Evolutionary conservation across 2,113 vertebrate species (phyloP).

Genomic region (Leptosomus discolor): DNA sequence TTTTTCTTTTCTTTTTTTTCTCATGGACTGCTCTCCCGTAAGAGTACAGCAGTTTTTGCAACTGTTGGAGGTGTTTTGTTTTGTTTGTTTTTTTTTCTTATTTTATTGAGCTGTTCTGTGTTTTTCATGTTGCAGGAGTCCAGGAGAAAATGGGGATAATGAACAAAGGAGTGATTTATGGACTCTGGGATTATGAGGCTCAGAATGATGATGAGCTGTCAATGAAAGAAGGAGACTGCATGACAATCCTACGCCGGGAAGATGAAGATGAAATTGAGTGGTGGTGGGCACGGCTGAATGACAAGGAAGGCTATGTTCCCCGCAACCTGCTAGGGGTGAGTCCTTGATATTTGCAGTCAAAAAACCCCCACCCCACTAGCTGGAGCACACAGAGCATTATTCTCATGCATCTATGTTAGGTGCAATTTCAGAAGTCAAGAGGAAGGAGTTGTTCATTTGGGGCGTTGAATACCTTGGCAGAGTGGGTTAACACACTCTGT

Average conservation of each 20-base stretch:
- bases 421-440: neutral
- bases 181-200: conserved; percentile 88
- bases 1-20: neutral
- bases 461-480: neutral
- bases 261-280: conserved; percentile 92
- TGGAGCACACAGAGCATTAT: neutral
- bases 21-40: neutral
- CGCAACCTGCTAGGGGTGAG: conserved; percentile 95
- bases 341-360: neutral
- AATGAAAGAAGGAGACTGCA: conserved; percentile 91
- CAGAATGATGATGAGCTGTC: conserved; percentile 86
- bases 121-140: conserved; percentile 77
- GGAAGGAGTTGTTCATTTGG: neutral
- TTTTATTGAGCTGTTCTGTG: neutral
- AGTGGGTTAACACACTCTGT: neutral
- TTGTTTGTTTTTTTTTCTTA: neutral
- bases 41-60: neutral
- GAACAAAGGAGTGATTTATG: conserved; percentile 95
- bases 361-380: accelerated
- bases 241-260: conserved; percentile 88
- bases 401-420: neutral
- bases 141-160: conserved; percentile 99
- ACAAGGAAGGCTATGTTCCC: conserved; percentile 89
- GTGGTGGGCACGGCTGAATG: conserved; percentile 92
- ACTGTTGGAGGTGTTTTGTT: neutral